These are phyloP conservation scores for Euphydryas editha DNA, from an alignment of 2,888 invertebrate species.

Conservation along the genomic window DNA sequence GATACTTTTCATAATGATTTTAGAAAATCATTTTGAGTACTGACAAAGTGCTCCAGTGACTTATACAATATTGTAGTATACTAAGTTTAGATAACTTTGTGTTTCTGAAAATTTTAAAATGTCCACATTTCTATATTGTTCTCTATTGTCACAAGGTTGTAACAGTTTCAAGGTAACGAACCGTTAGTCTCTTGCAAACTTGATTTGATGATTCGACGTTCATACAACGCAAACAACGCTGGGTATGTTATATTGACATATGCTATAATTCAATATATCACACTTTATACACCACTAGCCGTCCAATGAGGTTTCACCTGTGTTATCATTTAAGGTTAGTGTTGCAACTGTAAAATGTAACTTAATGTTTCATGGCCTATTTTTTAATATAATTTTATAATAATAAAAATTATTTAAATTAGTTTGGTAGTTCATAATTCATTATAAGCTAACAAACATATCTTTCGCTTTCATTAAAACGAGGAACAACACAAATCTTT, in stretches of 20 bases:
- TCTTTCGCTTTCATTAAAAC: no score
- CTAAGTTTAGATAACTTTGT: not conserved
- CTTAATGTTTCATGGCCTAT: no score
- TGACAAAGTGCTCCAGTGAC: not conserved
- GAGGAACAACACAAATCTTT: no score
- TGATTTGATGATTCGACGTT: slow-evolving; percentile 1
- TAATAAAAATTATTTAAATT: no score
- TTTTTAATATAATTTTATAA: no score
- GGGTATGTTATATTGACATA: not conserved
- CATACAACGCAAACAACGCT: not conserved
- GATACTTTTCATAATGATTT: no score
- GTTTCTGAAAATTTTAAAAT: not conserved
- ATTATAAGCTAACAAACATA: no score
- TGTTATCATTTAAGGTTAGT: no score
- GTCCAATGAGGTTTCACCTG: no score
- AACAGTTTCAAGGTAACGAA: not conserved
- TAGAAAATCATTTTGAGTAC: not conserved
- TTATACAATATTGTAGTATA: not conserved
- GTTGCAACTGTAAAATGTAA: no score
- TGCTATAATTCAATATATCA: not conserved
- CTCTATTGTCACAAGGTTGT: not conserved
- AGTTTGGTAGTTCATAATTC: no score
- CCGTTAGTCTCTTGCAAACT: not conserved
- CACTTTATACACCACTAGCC: not conserved
- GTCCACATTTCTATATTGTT: not conserved